A percentile compares a stretch with the other conserved stretches of the same genome.
Evolutionary conservation across 2,888 invertebrate species (phyloP).

Genomic region (Clusia tigrina): DNA sequence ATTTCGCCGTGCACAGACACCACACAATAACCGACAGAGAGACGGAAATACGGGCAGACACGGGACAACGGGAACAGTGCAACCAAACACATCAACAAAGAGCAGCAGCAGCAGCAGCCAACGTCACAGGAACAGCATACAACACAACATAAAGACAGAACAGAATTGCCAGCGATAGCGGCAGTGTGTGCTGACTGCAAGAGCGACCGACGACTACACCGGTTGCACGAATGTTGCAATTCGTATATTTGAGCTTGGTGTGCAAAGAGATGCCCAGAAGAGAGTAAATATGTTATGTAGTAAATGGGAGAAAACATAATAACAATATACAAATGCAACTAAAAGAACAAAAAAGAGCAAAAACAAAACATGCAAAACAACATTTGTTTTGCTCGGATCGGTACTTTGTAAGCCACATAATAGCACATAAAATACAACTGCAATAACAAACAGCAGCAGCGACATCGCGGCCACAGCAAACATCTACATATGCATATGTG

Average conservation of each 20-base stretch:
- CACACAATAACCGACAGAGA: conserved; percentile 11
- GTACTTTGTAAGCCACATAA: no score
- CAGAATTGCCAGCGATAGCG: no score
- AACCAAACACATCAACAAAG: no score
- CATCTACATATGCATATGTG: not conserved
- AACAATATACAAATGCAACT: not conserved
- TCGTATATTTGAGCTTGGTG: no score
- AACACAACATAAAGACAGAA: not conserved
- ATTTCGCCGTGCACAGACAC: no score
- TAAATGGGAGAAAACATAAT: not conserved
- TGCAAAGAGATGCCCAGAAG: no score
- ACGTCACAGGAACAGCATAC: not conserved
- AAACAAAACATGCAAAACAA: not conserved
- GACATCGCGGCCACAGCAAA: not conserved
- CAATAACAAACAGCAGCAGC: not conserved
- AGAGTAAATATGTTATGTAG: no score
- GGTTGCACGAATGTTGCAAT: not conserved
- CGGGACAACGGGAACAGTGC: conserved; percentile 9
- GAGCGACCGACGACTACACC: not conserved
- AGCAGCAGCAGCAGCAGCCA: not conserved
- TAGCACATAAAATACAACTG: not conserved
- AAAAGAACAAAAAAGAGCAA: not conserved
- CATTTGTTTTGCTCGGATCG: no score
- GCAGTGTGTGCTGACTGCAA: no score
- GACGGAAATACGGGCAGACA: conserved; percentile 22